Evolutionary conservation across 2,113 vertebrate species (phyloP), one percentile per base, ranked within the genome.

Genomic region (Sorex araneus): DNA sequence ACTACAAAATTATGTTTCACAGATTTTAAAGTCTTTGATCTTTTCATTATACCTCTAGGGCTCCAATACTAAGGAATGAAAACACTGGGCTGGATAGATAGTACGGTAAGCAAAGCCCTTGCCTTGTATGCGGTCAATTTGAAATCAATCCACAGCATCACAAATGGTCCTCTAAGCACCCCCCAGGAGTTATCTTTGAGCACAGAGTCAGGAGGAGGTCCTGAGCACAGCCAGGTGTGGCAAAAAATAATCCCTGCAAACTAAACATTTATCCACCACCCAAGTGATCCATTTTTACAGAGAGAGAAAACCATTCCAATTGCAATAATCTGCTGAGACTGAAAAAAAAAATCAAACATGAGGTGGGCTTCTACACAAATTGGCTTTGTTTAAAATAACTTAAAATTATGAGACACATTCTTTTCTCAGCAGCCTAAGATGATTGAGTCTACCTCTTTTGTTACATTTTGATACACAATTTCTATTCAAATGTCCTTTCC

Each of bases 381-480:
- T 88, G 30, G 28, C 15, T 86, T 76, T 90, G 27, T 77, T 18
- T 57, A 36, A 88, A 92, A 64, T 70, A 91, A 76, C 32, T 40
- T 36, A 87, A 94, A 90, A 88, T 83, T 82, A 83, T 76, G 86
- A 93, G 45, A 21, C 16, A 79, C 73, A 75, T 74, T 90, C 18
- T 25, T 50, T 90, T 88, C 11, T 82, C 57, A 91, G 87, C 8
- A 92, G 34, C 12, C 47, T 87, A 87, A 75, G 25, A 75, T 47
- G 32, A 94, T n/a, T 79, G 45, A 12, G 71, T 70, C 70, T 84
- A 82, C 28, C 16, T 66, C 81, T 80, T 85, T 79, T 94, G 90
- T 73, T 60, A 93, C n/a, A 76, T 91, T 86, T 95, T 60, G 83
- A 92, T 93, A 96, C 36, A 88, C 60, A 73, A 87, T 93, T 92